Percentiles rank a stretch among this genome's conserved stretches.
Conservation (phyloP, 2,888 invertebrate genomes). For the Andricus curvator region DNA sequence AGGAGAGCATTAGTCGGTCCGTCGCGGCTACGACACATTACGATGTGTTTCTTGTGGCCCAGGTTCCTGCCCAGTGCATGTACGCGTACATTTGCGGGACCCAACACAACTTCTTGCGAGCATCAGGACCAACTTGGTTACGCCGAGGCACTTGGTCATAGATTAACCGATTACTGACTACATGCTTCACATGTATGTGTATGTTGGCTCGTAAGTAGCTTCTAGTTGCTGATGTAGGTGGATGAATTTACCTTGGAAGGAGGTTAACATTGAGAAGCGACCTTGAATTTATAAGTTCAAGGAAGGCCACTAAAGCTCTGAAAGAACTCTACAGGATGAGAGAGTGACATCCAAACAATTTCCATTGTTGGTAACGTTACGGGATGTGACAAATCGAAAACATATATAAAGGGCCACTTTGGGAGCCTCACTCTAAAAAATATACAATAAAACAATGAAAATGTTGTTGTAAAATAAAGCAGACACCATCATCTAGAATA, state of each 20-base stretch:
- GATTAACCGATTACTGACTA: conserved; percentile 53
- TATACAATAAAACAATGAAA: not conserved
- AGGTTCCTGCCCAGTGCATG: not conserved
- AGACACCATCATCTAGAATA: not conserved
- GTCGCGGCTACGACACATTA: conserved; percentile 52
- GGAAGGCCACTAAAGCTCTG: not conserved
- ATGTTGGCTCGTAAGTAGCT: conserved; percentile 1
- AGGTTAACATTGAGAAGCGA: conserved; percentile 52
- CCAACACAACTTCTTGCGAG: conserved; percentile 48
- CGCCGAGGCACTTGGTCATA: conserved; percentile 47
- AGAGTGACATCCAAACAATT: not conserved
- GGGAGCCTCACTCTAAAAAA: not conserved
- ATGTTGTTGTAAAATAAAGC: not conserved
- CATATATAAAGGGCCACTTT: not conserved
- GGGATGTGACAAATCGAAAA: not conserved
- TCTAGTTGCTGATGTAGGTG: conserved; percentile 44
- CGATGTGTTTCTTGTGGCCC: conserved; percentile 49
- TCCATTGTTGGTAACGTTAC: not conserved
- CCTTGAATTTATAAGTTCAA: conserved; percentile 40
- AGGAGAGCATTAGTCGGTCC: conserved; percentile 50
- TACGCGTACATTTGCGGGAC: not conserved
- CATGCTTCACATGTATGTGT: conserved; percentile 19
- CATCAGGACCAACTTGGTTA: conserved; percentile 50
- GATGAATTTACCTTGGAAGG: conserved; percentile 33
- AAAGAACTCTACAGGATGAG: not conserved